Percentiles rank a stretch among this genome's conserved stretches.
Evolutionary conservation across 2,888 invertebrate species (phyloP).

Genomic region (Acholoe squamosa): DNA sequence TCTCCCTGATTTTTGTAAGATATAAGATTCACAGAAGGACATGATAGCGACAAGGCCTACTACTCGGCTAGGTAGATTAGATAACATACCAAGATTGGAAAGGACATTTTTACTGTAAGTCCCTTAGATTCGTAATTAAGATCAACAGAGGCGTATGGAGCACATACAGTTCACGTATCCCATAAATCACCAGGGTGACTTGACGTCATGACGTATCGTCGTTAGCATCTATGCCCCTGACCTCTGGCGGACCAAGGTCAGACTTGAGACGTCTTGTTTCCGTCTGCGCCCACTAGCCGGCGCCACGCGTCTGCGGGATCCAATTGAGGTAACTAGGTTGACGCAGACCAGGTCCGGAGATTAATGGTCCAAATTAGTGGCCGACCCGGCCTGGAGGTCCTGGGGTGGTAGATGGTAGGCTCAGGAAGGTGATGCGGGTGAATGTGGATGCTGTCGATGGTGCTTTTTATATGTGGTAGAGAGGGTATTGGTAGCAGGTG

Average conservation of each 20-base stretch:
- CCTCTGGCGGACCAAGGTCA: slow-evolving; percentile 21
- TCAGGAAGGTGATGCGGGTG: background rate
- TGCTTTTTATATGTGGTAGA: too few species aligned
- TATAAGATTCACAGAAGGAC: too few species aligned
- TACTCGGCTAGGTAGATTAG: too few species aligned
- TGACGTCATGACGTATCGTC: slow-evolving; percentile 1
- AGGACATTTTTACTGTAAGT: too few species aligned
- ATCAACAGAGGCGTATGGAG: too few species aligned
- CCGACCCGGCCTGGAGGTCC: background rate
- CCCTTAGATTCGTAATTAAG: too few species aligned
- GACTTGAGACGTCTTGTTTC: background rate
- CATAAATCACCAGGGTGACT: too few species aligned
- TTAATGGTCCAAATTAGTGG: slow-evolving; percentile 27
- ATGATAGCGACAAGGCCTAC: too few species aligned
- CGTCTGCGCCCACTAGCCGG: background rate
- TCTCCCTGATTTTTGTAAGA: too few species aligned
- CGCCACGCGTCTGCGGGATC: background rate
- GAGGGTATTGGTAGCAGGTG: too few species aligned
- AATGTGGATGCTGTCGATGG: background rate
- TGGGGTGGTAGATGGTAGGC: slow-evolving; percentile 3
- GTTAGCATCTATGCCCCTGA: background rate
- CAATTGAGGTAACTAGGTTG: slow-evolving; percentile 36
- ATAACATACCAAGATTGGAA: too few species aligned
- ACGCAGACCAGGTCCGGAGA: slow-evolving; percentile 2
- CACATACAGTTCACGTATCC: too few species aligned